Conservation (phyloP, 2,888 invertebrate species). For the Erebia ligea region DNA sequence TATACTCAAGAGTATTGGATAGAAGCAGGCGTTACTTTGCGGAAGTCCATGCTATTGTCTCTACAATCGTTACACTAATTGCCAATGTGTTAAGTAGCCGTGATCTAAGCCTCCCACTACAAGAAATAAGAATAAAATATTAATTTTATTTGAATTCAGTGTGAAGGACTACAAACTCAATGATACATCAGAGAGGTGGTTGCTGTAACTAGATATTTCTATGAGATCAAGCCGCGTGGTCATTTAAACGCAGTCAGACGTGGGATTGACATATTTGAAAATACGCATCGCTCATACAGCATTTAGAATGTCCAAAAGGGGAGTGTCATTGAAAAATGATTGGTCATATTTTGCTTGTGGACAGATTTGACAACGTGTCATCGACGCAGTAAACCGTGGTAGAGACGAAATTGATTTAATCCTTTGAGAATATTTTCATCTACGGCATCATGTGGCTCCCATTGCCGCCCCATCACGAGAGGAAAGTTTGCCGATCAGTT, state of each 20-base stretch:
- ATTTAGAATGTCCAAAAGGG: slow-evolving; percentile 57
- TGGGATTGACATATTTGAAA: slow-evolving; percentile 67
- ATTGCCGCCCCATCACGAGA: too few species aligned
- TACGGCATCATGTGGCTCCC: too few species aligned
- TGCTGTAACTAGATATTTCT: neutral
- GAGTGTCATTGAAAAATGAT: slow-evolving; percentile 69
- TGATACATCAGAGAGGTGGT: neutral
- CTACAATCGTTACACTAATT: too few species aligned
- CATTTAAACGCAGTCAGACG: slow-evolving; percentile 59
- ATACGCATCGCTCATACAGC: slow-evolving; percentile 59
- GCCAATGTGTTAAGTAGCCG: too few species aligned
- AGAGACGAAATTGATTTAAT: slow-evolving; percentile 22
- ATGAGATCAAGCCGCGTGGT: slow-evolving; percentile 45
- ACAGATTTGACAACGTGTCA: slow-evolving; percentile 35
- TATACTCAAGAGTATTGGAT: too few species aligned
- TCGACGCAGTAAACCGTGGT: slow-evolving; percentile 30
- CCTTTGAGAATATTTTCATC: slow-evolving; percentile 22
- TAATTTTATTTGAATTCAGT: neutral
- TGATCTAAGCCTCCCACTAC: too few species aligned
- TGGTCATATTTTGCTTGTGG: slow-evolving; percentile 55
- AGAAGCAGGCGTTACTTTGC: too few species aligned
- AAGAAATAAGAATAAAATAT: neutral
- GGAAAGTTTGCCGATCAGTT: too few species aligned
- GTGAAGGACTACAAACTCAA: neutral
- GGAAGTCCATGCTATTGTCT: too few species aligned